Conservation (phyloP, 2,797 vertebrate species). For the Acomys russatus region DNA sequence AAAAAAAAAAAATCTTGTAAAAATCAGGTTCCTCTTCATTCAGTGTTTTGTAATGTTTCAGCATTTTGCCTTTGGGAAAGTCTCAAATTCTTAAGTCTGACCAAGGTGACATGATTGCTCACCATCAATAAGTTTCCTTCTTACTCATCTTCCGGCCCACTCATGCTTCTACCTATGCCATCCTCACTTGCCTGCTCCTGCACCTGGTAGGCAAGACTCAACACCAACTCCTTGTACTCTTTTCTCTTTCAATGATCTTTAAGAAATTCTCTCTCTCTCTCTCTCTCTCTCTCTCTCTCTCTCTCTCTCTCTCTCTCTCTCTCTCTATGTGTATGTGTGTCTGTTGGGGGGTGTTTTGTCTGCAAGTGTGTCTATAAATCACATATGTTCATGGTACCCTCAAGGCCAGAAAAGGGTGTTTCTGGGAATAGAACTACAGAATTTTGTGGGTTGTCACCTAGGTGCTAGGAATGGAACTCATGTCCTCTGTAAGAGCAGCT, state of each 20-base stretch:
- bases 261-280: not conserved
- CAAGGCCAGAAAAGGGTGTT: not conserved
- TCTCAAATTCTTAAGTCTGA: not conserved
- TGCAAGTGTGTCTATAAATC: not conserved
- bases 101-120: not conserved
- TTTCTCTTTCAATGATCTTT: not conserved
- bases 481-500: not conserved
- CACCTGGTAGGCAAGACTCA: not conserved
- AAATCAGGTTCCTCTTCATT: not conserved
- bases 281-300: too few species aligned
- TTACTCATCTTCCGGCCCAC: not conserved
- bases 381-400: not conserved
- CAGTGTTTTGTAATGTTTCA: constrained; percentile 26
- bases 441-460: not conserved
- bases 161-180: not conserved
- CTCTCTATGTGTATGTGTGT: not conserved
- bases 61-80: constrained; percentile 31
- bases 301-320: too few species aligned
- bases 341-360: not conserved
- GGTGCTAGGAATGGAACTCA: not conserved
- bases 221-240: not conserved
- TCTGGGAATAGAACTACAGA: not conserved
- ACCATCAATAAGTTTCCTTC: not conserved
- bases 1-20: not conserved
- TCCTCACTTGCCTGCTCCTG: not conserved